phyloP scores from a whole-genome alignment of 1,140 invertebrate genomes.

The Zaprionus tsacasi region DNA sequence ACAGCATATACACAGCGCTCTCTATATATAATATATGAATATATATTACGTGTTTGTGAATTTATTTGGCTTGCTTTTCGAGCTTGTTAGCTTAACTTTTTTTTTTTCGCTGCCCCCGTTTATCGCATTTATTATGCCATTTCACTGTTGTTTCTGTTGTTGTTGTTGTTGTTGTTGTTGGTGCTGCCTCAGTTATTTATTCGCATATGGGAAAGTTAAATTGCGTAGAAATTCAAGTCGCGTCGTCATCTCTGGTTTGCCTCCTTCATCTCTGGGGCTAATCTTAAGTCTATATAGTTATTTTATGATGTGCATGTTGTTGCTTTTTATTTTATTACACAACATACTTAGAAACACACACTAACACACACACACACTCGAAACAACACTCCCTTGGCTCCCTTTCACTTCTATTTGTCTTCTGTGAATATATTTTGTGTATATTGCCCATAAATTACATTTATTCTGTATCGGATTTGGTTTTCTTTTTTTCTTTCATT shows the following conservation, averaged over 20 bases:
- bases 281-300: slow-evolving; percentile 62
- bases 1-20: slow-evolving; percentile 18
- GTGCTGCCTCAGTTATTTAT: slow-evolving; percentile 41
- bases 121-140: slow-evolving; percentile 77
- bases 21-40: slow-evolving; percentile 37
- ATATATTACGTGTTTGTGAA: slow-evolving; percentile 35
- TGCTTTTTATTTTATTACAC: slow-evolving; percentile 64
- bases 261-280: slow-evolving; percentile 17
- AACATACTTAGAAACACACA: slow-evolving; percentile 19
- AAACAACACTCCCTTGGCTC: background rate
- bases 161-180: slow-evolving; percentile 23
- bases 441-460: slow-evolving; percentile 47
- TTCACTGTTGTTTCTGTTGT: slow-evolving; percentile 39
- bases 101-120: slow-evolving; percentile 32
- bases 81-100: slow-evolving; percentile 64
- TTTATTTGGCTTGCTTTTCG: slow-evolving; percentile 24
- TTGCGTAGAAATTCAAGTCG: slow-evolving; percentile 79
- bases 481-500: slow-evolving; percentile 21
- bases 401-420: slow-evolving; percentile 30
- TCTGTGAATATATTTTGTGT: slow-evolving; percentile 31
- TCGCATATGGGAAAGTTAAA: slow-evolving; percentile 71
- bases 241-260: slow-evolving; percentile 47
- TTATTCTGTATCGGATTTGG: slow-evolving; percentile 1
- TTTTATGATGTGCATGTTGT: slow-evolving; percentile 78
- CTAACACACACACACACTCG: slow-evolving; percentile 8